Evolutionary conservation across 1,140 invertebrate genomes (phyloP).

Genomic region (Macrostomum lignano): DNA sequence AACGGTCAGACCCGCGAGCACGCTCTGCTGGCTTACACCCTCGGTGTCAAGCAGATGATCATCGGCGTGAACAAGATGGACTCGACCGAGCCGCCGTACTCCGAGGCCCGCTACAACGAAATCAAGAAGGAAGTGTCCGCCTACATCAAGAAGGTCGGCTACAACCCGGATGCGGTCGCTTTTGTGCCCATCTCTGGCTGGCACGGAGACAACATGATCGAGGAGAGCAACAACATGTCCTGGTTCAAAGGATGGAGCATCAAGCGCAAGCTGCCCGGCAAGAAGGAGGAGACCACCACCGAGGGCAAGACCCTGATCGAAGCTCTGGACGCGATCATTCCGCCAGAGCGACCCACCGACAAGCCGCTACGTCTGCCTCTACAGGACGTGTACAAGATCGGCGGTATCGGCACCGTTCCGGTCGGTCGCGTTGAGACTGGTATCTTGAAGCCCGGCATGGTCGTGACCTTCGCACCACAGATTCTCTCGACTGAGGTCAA

Average conservation of each 20-base stretch:
- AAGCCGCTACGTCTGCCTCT: constrained; percentile 71
- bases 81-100: constrained; percentile 78
- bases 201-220: constrained; percentile 85
- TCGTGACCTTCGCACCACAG: constrained; percentile 65
- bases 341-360: constrained; percentile 61
- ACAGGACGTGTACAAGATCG: constrained; percentile 98
- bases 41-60: constrained; percentile 94
- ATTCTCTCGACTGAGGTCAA: constrained; percentile 34
- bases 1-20: constrained; percentile 92
- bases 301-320: constrained; percentile 62
- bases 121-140: constrained; percentile 75
- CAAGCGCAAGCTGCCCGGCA: constrained; percentile 50
- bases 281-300: constrained; percentile 46
- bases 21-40: constrained; percentile 73
- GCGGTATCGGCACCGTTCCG: constrained; percentile 79
- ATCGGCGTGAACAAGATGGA: constrained; percentile 99
- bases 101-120: constrained; percentile 67
- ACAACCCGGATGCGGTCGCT: constrained; percentile 68
- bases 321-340: constrained; percentile 67
- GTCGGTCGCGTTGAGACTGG: constrained; percentile 86
- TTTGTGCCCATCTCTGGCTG: constrained; percentile 96
- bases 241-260: constrained; percentile 74
- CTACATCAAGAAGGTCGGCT: constrained; percentile 75
- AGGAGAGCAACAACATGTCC: constrained; percentile 54
- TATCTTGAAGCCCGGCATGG: constrained; percentile 74